Base-by-base conservation (phyloP, 2,113 vertebrate genomes). In the Tursiops truncatus region DNA sequence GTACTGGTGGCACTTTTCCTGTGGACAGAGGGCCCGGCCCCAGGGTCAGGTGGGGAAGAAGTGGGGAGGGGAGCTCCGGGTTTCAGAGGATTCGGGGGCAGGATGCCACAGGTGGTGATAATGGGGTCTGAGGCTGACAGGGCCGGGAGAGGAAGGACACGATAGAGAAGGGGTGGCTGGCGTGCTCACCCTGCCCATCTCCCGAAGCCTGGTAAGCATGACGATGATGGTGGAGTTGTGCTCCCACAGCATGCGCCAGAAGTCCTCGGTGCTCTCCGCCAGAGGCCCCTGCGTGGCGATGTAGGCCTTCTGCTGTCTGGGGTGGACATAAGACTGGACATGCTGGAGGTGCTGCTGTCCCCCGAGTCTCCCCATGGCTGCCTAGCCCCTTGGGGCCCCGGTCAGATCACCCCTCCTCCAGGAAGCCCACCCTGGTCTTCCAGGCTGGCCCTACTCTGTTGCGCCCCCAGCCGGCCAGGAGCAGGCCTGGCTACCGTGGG, bases 1-100 rank as follows among this genome's bases (percentile, higher is more conserved):
- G 98, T 99, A 99, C 98, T 99, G 99, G 95, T 99, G 99, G 96
- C 99, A 99, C 97, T 99, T 99, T 96, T 99, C 99, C 99, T 99
- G 97, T 73, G 95, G 96, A 95, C 53, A 85, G 58, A 98, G 38
- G 38, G 56, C 71, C 95, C 31, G 0, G 28, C 25, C 71, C 62
- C 76, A 50, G 0, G 62, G 63, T 95, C 74, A 94, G 90, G 76
- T 33, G 12, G 41, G 36, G 44, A 33, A 10, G 31, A 21, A 3
- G 0, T 3, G 12, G 36, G 28, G 9, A 63, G 18, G 56, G 47
- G 10, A 70, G 9, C 2, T 11, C 44, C n/a, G 33, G 21, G 38
- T 12, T 50, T 56, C 63, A 62, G n/a, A 83, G 76, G 63, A 65
- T 31, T 88, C 6, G 38, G 38, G 89, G 86, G 44, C 4, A 33